phyloP scores from a whole-genome alignment of 2,888 invertebrate species.

The Nomada ferruginata region DNA sequence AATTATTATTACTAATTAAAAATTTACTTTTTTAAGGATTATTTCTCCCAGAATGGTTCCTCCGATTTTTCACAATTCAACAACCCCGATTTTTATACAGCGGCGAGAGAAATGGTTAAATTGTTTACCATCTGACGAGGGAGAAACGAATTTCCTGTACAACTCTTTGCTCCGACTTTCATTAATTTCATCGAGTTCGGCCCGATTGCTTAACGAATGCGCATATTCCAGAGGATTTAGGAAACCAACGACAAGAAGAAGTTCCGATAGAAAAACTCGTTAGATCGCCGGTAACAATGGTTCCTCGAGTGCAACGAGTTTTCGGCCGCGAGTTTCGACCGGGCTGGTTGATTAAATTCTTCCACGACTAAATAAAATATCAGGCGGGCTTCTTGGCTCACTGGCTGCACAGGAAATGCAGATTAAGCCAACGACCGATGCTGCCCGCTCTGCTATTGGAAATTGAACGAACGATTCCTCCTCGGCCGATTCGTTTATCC shows the following conservation, averaged over 20 bases:
- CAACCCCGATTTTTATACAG: too few species aligned
- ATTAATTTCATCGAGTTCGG: neutral
- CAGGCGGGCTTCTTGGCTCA: conserved; percentile 34
- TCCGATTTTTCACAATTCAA: too few species aligned
- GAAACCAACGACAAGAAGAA: neutral
- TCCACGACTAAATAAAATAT: conserved; percentile 52
- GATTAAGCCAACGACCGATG: conserved; percentile 36
- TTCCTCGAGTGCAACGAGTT: conserved; percentile 28
- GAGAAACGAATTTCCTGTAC: neutral
- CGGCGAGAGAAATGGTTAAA: neutral
- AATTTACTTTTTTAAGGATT: too few species aligned
- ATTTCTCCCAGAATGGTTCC: too few species aligned
- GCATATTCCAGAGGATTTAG: conserved; percentile 40
- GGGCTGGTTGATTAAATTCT: conserved; percentile 48
- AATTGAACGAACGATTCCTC: conserved; percentile 42
- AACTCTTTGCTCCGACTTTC: conserved; percentile 12
- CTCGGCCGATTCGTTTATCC: conserved; percentile 38
- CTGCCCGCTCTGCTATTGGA: conserved; percentile 28
- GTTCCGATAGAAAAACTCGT: conserved; percentile 36
- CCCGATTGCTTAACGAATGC: conserved; percentile 38
- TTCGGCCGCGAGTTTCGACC: conserved; percentile 26
- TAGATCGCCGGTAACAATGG: conserved; percentile 42
- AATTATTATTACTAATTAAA: too few species aligned
- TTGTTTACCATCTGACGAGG: neutral
- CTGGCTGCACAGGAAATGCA: conserved; percentile 48